These are phyloP conservation scores for Tolypeutes matacus DNA, from an alignment of 2,797 vertebrate genomes.

Conservation along the genomic window DNA sequence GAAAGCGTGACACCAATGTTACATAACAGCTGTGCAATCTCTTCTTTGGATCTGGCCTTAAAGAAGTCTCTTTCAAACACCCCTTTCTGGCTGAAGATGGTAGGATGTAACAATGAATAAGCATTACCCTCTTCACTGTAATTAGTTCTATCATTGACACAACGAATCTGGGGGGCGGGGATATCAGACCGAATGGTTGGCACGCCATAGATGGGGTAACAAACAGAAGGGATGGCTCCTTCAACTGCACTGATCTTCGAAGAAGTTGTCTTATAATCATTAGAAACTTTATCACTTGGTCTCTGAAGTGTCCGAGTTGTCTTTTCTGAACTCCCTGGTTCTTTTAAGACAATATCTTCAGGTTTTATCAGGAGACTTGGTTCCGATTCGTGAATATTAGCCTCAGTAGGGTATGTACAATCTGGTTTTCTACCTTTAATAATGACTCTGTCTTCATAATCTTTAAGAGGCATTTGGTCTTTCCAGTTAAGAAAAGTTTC, in stretches of 20 bases:
- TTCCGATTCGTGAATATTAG: slow-evolving; percentile 47
- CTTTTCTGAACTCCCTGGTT: slow-evolving; percentile 86
- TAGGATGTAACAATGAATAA: no score
- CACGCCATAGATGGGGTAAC: no score
- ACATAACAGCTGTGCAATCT: slow-evolving; percentile 92
- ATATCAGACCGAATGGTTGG: no score
- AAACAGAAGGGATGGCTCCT: slow-evolving; percentile 75
- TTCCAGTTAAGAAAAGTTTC: slow-evolving; percentile 96
- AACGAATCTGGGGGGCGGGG: no score
- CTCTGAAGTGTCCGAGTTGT: slow-evolving; percentile 86
- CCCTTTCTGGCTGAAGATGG: no score
- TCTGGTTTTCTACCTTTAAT: slow-evolving; percentile 83
- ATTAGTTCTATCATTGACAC: no score
- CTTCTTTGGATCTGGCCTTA: no score
- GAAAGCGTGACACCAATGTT: slow-evolving; percentile 90
- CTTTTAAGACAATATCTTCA: slow-evolving; percentile 88
- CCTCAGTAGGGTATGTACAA: slow-evolving; percentile 67
- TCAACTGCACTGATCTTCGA: slow-evolving; percentile 89
- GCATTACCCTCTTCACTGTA: no score
- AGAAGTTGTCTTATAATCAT: slow-evolving; percentile 89
- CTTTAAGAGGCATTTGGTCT: slow-evolving; percentile 89
- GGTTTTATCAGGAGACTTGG: slow-evolving; percentile 81
- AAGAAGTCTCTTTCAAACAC: no score
- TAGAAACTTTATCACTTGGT: slow-evolving; percentile 75
- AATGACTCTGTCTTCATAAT: slow-evolving; percentile 88